Percentiles rank a stretch among this genome's conserved stretches.
Conservation (phyloP, 2,797 vertebrate genomes). For the Psittacula derbiana region DNA sequence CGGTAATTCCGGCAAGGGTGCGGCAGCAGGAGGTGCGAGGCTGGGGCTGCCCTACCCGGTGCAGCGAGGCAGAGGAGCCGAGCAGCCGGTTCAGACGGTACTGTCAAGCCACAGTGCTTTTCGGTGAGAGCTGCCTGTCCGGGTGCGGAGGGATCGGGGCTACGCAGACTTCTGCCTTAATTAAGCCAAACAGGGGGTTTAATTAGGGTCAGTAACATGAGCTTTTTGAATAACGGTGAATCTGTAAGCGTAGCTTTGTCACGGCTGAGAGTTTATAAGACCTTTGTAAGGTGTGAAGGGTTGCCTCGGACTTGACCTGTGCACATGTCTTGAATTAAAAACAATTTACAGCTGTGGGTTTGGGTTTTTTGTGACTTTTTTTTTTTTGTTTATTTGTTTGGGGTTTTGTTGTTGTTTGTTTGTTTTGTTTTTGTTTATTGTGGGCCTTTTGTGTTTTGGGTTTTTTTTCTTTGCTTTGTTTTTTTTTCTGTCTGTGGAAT, state of each 20-base stretch:
- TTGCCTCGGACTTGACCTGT: too few relatives aligned
- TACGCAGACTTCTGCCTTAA: not conserved
- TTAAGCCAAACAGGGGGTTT: too few relatives aligned
- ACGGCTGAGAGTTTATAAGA: accelerated
- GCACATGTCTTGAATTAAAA: accelerated
- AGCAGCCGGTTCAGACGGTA: accelerated
- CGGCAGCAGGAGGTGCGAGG: not conserved
- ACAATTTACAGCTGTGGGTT: not conserved
- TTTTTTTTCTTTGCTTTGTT: not conserved
- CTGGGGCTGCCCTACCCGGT: not conserved
- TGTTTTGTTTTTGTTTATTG: not conserved
- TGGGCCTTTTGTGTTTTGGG: not conserved
- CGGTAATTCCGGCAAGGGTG: not conserved
- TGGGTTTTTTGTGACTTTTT: not conserved
- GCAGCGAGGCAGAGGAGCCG: not conserved
- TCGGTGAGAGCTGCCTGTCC: accelerated
- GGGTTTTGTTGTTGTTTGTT: not conserved
- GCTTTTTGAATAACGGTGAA: accelerated
- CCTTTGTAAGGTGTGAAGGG: not conserved
- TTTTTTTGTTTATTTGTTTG: not conserved
- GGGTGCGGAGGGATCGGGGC: accelerated
- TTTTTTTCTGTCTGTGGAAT: accelerated
- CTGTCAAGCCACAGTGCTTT: too few relatives aligned
- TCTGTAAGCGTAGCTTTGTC: accelerated
- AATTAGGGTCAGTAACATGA: accelerated